Evolutionary conservation across 2,113 vertebrate genomes (phyloP), one percentile per base, ranked within the genome.

Genomic region (Grammomys dolichurus): DNA sequence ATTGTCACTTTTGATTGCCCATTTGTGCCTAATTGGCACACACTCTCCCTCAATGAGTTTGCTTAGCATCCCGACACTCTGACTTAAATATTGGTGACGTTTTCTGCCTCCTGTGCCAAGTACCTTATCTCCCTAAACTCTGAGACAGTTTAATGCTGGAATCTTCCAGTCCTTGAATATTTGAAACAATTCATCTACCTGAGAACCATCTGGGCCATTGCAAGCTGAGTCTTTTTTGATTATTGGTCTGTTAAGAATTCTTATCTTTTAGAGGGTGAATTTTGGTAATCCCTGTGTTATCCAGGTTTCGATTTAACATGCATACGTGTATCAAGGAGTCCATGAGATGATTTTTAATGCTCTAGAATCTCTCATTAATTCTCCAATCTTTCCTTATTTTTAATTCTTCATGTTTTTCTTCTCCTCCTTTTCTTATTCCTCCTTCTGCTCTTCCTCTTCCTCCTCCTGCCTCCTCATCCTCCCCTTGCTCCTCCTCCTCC

Each of bases 121-220:
- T 9, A 1, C 16, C 28, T 58, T 14, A 7, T 33, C 48, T 69
- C 70, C 2, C 70, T 65, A 8, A 72, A 28, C 67, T 19, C 36
- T 2, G 14, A 84, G 80, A 94, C 46, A 43, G 26, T 12, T 24
- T 46, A 14, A 8, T 10, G 14, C 86, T 43, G 11, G 46, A n/a
- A 81, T 63, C 91, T 82, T 33, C 28, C 58, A 14, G 40, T 84
- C 24, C 92, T 78, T 60, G 28, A 88, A 85, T 5, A 9, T 80
- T 43, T 87, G 36, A 87, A 88, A 81, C 26, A 85, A 63, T 85
- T 92, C 69, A 72, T 72, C 89, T 86, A 93, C 56, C 36, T n/a
- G 36, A 86, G 77, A 94, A 43, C 40, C 51, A 70, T 75, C 67
- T 85, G 63, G 56, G 82, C 28, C 51, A 40, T 24, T 26, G 54